Conservation (phyloP, 2,888 invertebrate genomes). For the Clitarchus hookeri region DNA sequence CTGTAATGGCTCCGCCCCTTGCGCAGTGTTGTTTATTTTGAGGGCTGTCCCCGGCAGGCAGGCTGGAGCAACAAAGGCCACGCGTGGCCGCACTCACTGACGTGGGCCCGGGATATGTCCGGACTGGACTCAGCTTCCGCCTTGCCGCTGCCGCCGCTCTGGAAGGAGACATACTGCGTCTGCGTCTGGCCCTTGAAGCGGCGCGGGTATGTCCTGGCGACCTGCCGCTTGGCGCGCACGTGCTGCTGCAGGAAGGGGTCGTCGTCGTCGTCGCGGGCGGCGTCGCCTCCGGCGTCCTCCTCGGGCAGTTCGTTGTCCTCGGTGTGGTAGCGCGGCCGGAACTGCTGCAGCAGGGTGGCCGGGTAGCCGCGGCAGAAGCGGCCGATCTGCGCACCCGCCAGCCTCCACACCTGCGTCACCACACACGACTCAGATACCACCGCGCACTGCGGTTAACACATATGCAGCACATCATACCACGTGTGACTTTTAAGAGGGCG, state of each 20-base stretch:
- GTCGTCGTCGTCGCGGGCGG: neutral
- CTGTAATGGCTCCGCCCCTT: no score
- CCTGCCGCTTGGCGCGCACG: conserved; percentile 47
- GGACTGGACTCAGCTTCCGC: conserved; percentile 81
- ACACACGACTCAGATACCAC: neutral
- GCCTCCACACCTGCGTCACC: conserved; percentile 53
- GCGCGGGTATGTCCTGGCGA: conserved; percentile 24
- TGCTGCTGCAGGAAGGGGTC: conserved; percentile 44
- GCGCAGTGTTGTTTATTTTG: no score
- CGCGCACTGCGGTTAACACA: no score
- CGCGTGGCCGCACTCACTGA: conserved; percentile 64
- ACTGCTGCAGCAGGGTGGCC: conserved; percentile 53
- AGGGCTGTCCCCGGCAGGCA: no score
- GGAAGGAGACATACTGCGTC: conserved; percentile 77
- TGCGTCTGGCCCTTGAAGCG: conserved; percentile 78
- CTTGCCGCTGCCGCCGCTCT: conserved; percentile 60
- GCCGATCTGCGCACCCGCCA: conserved; percentile 56
- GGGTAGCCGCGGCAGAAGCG: conserved; percentile 57
- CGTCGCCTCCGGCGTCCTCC: conserved; percentile 45
- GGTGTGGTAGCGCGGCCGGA: conserved; percentile 39
- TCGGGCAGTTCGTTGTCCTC: conserved; percentile 49
- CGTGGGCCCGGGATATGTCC: conserved; percentile 70
- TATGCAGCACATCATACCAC: neutral
- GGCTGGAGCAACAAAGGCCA: no score
- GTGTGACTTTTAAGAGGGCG: no score